A percentile compares a stretch with the other conserved stretches of the same genome.
Conservation (phyloP, 2,888 invertebrate species). For the Liodrosophila aerea region DNA sequence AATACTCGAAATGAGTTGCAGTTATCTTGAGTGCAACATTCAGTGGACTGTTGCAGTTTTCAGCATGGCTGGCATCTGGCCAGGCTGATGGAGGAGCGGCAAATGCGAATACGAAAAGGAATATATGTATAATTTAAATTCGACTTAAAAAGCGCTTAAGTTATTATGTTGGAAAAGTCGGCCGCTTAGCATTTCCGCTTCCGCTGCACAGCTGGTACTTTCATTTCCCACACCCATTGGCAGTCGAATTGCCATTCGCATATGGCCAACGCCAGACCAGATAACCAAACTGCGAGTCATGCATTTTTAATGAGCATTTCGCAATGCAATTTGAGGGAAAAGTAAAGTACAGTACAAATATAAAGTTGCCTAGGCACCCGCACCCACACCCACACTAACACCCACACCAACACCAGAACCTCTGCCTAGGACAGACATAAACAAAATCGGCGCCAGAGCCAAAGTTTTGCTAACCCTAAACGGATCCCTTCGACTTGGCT, state of each 20-base stretch:
- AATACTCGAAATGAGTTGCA: conserved; percentile 10
- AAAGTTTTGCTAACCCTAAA: conserved; percentile 28
- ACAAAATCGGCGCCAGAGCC: conserved; percentile 22
- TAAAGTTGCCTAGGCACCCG: conserved; percentile 11
- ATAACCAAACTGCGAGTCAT: conserved; percentile 14
- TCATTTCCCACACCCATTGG: neutral
- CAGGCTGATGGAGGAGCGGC: neutral
- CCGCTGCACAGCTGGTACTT: conserved; percentile 36
- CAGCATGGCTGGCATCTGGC: neutral
- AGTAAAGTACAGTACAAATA: conserved; percentile 20
- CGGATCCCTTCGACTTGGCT: conserved; percentile 8
- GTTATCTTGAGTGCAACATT: conserved; percentile 27
- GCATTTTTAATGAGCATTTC: conserved; percentile 48
- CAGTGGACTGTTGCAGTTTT: conserved; percentile 6
- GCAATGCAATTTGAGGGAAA: conserved; percentile 34
- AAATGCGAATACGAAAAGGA: conserved; percentile 1
- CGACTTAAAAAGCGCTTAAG: conserved; percentile 67
- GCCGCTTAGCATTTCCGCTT: conserved; percentile 54
- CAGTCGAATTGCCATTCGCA: neutral
- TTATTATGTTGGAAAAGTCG: conserved; percentile 48
- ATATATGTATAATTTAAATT: conserved; percentile 59
- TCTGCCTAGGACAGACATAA: conserved; percentile 17
- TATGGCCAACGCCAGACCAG: conserved; percentile 3
- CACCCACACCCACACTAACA: neutral
- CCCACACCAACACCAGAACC: no score